Conservation (phyloP, 2,888 invertebrate genomes). For the Axea sp. region DNA sequence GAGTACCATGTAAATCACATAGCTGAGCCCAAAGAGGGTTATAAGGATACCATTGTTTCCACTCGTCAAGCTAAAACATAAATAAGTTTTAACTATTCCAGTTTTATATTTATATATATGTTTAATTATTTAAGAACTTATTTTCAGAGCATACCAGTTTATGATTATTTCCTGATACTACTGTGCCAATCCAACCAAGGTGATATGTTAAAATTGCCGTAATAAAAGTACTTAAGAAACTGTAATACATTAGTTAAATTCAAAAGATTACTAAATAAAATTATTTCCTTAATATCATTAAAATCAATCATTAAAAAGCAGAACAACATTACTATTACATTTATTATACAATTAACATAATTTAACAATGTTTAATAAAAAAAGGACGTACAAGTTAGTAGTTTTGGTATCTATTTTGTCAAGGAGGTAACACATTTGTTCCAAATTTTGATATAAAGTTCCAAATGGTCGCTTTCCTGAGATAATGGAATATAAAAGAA, state of each 20-base stretch:
- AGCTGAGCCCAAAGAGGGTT: slow-evolving; percentile 95
- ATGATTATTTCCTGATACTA: slow-evolving; percentile 76
- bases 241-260: slow-evolving; percentile 79
- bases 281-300: too few relatives aligned
- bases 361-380: too few relatives aligned
- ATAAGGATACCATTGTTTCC: slow-evolving; percentile 86
- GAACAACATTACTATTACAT: too few relatives aligned
- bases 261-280: not conserved
- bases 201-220: slow-evolving; percentile 94
- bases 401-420: slow-evolving; percentile 89
- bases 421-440: slow-evolving; percentile 83
- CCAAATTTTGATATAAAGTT: slow-evolving; percentile 69
- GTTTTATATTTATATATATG: too few relatives aligned
- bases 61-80: slow-evolving; percentile 78
- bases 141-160: slow-evolving; percentile 72
- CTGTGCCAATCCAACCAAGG: slow-evolving; percentile 93
- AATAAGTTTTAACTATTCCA: not conserved
- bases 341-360: too few relatives aligned
- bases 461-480: slow-evolving; percentile 66
- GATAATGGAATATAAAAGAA: slow-evolving; percentile 71
- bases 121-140: too few relatives aligned
- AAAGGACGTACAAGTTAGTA: slow-evolving; percentile 95
- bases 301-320: too few relatives aligned
- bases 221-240: slow-evolving; percentile 93
- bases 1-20: slow-evolving; percentile 91